Base-by-base conservation (phyloP, 2,888 invertebrate genomes). In the Stenodera caucasica region DNA sequence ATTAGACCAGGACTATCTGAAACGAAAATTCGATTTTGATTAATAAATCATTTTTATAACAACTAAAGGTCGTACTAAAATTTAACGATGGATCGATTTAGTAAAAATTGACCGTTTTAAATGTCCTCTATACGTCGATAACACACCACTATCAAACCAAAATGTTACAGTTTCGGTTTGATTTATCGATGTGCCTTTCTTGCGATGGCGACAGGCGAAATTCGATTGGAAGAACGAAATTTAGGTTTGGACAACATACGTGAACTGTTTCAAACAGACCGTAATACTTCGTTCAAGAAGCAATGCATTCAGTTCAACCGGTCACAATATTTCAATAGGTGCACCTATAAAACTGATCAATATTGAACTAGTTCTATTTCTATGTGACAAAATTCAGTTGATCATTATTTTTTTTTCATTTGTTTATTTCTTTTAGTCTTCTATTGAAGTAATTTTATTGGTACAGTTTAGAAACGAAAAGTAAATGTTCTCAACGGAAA, bases 121-220 rank as follows among this genome's bases (percentile, higher is more conserved):
- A 45, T 45, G 45, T 45, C 45, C 23, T 45, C 11, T 45, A 45
- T 45, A 21, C 45, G 21, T 60, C 56, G 35, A 55, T 56, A 56
- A 18, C 60, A 60, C 49, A 37, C 56, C 56, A 60, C 53, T 60
- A 55, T 60, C 40, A 60, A 60, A 54, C 60, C 60, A 55, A 60
- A 61, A 61, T 57, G 61, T 58, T 53, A 61, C 61, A 49, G 51
- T 58, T 61, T 61, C 32, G 29, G 52, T 57, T 58, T 61, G 61
- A 61, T 61, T 61, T 61, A 61, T 61, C 49, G 57, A 58, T 57
- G 61, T 55, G 57, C 56, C 45, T 61, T 60, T 45, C 50, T 29
- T 55, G 49, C 51, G 53, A 50, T 35, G 51, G 55, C 61, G 58
- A 61, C 61, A 58, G 51, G 32, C 55, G 61, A 58, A 55, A 61